phyloP scores from a whole-genome alignment of 1,140 invertebrate species.

The Linepithema humile region DNA sequence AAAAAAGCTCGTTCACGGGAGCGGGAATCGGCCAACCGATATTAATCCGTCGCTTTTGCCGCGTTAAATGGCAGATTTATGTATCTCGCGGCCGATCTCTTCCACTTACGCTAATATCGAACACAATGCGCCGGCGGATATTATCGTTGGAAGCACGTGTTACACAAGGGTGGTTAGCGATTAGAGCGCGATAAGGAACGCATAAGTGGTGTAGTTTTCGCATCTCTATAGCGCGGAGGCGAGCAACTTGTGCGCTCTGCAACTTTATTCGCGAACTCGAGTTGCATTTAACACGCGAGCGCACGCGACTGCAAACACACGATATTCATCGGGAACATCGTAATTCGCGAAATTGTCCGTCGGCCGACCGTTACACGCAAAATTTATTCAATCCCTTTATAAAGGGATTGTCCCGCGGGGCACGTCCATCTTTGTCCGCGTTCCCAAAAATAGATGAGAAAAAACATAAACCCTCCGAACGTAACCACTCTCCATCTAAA shows the following conservation, averaged over 20 bases:
- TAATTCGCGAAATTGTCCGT: slow-evolving; percentile 23
- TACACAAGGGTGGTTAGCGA: slow-evolving; percentile 14
- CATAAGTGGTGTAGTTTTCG: slow-evolving; percentile 24
- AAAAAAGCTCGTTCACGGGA: neutral
- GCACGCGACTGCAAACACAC: slow-evolving; percentile 14
- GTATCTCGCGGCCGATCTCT: slow-evolving; percentile 31
- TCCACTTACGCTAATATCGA: slow-evolving; percentile 41
- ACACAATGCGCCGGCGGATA: neutral
- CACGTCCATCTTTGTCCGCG: no score
- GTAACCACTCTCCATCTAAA: neutral
- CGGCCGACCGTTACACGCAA: neutral
- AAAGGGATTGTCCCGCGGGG: neutral
- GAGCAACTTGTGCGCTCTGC: neutral
- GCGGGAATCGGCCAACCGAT: neutral
- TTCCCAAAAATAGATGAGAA: neutral
- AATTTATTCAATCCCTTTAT: slow-evolving; percentile 8
- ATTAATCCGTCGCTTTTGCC: slow-evolving; percentile 1
- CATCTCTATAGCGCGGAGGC: neutral
- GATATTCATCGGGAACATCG: slow-evolving; percentile 35
- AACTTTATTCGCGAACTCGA: slow-evolving; percentile 43
- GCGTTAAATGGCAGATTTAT: slow-evolving; percentile 40
- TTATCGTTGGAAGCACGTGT: slow-evolving; percentile 23
- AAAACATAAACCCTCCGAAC: neutral
- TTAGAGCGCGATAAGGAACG: slow-evolving; percentile 36
- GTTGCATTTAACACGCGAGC: slow-evolving; percentile 61